Base-by-base conservation (phyloP, 64 coral and sea anemone genomes). In the Porites lutea region DNA sequence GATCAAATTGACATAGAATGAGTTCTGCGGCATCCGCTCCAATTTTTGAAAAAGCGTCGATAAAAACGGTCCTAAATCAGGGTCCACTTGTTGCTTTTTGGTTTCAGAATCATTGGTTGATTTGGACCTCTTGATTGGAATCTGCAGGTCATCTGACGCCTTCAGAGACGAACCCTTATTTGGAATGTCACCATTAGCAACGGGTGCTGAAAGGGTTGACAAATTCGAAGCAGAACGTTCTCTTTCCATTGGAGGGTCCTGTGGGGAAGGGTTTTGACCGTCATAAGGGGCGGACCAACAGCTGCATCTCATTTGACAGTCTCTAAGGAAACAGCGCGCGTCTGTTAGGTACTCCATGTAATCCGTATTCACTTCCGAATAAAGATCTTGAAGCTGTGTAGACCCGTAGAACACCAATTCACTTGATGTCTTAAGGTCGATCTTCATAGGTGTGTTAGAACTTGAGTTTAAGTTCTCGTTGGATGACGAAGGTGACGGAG, bases 1-100 rank as follows among this genome's bases (percentile, higher is more conserved):
- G 89, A 99, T 90, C 67, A 96, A 83, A 48, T 99, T 99, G 21
- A 99, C 94, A 60, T 96, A 96, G 62, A 99, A 96, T 8, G 97
- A 93, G 60, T 99, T 99, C 37, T 92, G 86, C n/a, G 94, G 88
- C 94, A 99, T 96, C 49, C 84, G 95, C 19, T 99, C 94, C 60
- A 99, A 52, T 69, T 99, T 99, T 37, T 96, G 91, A 89, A 99
- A 99, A 46, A 99, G 78, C 45, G 88, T 94, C 21, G 64, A 79
- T 64, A 99, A 85, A 89, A 99, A 99, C 59, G 63, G 63, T 22
- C 97, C 97, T 53, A 99, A 71, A 46, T 92, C 54, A 0, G 69
- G 59, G 13, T 96, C 88, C 0, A 46, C 59, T 48, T 85, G 93
- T 65, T 57, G 54, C 7, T 9, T 57, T 12, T 76, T 83, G 13